Evolutionary conservation across 2,888 invertebrate species (phyloP), one percentile per base, ranked within the genome.

Genomic region (Nomada goodeniana): DNA sequence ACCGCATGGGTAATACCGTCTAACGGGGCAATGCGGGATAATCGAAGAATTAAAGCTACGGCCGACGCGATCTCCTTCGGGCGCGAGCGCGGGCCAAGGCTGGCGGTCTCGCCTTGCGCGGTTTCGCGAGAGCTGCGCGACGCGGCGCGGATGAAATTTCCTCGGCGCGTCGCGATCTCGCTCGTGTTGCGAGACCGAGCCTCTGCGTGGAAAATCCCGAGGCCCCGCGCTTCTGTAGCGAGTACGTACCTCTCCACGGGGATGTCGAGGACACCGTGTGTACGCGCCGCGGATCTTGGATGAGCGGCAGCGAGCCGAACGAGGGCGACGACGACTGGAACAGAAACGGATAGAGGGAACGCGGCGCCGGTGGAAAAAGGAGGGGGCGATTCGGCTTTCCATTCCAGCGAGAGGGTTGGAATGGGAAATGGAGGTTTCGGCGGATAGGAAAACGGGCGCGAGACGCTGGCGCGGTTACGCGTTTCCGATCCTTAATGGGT

Each of bases 1-100:
- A 65, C 74, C 77, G 72, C 59, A 79, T 69, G 64, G 80, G 92
- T 91, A 91, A 92, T 92, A 91, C 89, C 86, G 88, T 82, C 85
- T 92, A 93, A 93, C 91, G 89, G 91, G 89, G 90, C 91, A 91
- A 91, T 92, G 89, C 74, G 86, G 90, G 91, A 91, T 93, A 93
- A 93, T 93, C 92, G 92, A 83, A 89, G 88, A 92, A 93, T 93
- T 92, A 92, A 93, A 92, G 92, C 90, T 90, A 91, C 91, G 90
- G 20, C 23, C 42, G 26, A 20, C 57, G 90, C 88, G 92, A 91
- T 92, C 91, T 92, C 84, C 91, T 86, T 87, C 76, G 82, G 79
- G 61, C 70, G 77, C 57, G 59, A 29, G 74, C n/a, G n/a, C n/a
- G n/a, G n/a, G n/a, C 75, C 26, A 18, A 63, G 64, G 63, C 53